A percentile compares a stretch with the other conserved stretches of the same genome.
phyloP scores from a whole-genome alignment of 2,888 invertebrate species.

The Crepidodera aurea region DNA sequence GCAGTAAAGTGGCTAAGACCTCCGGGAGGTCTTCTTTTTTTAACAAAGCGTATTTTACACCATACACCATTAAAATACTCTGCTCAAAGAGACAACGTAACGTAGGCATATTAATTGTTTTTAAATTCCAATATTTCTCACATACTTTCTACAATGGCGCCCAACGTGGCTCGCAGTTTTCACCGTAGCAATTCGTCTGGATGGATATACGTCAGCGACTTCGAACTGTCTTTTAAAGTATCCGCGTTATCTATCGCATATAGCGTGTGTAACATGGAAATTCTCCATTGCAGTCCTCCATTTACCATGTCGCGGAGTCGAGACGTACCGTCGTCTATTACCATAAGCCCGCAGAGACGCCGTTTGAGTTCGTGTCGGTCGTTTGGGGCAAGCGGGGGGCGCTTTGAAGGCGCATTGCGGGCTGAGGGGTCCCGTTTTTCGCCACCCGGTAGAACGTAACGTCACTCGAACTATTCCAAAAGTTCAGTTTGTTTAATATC shows the following conservation, averaged over 20 bases:
- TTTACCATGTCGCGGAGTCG: constrained; percentile 20
- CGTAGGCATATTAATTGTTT: too few species aligned
- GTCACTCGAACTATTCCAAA: constrained; percentile 47
- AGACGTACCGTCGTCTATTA: constrained; percentile 46
- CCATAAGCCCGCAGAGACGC: constrained; percentile 49
- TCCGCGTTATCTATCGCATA: constrained; percentile 16
- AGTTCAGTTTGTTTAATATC: constrained; percentile 50
- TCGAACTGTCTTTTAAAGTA: constrained; percentile 6
- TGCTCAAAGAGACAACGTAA: too few species aligned
- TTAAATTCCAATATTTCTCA: too few species aligned
- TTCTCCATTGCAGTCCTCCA: constrained; percentile 15
- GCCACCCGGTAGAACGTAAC: constrained; percentile 34
- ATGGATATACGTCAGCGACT: background rate
- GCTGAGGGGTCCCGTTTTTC: constrained; percentile 33
- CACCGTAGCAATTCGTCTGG: background rate
- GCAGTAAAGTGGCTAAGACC: too few species aligned
- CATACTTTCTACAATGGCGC: too few species aligned
- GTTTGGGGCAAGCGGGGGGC: constrained; percentile 4
- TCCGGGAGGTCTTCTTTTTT: too few species aligned
- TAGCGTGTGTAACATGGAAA: constrained; percentile 18
- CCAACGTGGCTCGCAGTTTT: too few species aligned
- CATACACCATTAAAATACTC: too few species aligned
- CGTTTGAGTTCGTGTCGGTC: constrained; percentile 16
- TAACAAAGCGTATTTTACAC: too few species aligned
- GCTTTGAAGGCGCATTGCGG: constrained; percentile 44